Percentiles rank a stretch among this genome's conserved stretches.
Conservation (phyloP, 2,888 invertebrate genomes). For the Spodoptera littoralis region DNA sequence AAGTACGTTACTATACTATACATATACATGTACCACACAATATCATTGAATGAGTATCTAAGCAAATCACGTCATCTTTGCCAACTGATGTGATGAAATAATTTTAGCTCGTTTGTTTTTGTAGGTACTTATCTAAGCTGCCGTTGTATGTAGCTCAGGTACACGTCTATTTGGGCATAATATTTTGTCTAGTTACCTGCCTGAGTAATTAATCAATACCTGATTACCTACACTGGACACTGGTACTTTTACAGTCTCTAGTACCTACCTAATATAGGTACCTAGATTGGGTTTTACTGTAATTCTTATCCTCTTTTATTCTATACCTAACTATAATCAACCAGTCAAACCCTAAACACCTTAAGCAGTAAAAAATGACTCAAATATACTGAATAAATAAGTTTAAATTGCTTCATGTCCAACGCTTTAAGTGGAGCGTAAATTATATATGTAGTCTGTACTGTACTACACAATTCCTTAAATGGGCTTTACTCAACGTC, state of each 20-base stretch:
- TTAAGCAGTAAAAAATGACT: background rate
- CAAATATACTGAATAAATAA: slow-evolving; percentile 15
- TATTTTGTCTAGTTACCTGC: too few relatives aligned
- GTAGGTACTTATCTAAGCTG: too few relatives aligned
- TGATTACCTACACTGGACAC: too few relatives aligned
- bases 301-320: too few relatives aligned
- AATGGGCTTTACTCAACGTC: slow-evolving; percentile 53
- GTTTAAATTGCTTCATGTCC: slow-evolving; percentile 31
- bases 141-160: too few relatives aligned
- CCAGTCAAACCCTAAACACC: too few relatives aligned
- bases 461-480: slow-evolving; percentile 50
- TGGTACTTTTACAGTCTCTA: too few relatives aligned
- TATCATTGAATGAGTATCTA: slow-evolving; percentile 6
- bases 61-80: slow-evolving; percentile 10
- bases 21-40: background rate
- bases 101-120: background rate
- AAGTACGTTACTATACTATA: background rate
- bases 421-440: slow-evolving; percentile 46
- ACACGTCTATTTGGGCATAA: too few relatives aligned
- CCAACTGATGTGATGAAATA: slow-evolving; percentile 1
- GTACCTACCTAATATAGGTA: too few relatives aligned
- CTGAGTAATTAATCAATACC: too few relatives aligned
- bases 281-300: too few relatives aligned
- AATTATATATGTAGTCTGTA: slow-evolving; percentile 43
- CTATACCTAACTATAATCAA: too few relatives aligned